Conservation (phyloP, 2,797 vertebrate species). For the Gorsachius magnificus region DNA sequence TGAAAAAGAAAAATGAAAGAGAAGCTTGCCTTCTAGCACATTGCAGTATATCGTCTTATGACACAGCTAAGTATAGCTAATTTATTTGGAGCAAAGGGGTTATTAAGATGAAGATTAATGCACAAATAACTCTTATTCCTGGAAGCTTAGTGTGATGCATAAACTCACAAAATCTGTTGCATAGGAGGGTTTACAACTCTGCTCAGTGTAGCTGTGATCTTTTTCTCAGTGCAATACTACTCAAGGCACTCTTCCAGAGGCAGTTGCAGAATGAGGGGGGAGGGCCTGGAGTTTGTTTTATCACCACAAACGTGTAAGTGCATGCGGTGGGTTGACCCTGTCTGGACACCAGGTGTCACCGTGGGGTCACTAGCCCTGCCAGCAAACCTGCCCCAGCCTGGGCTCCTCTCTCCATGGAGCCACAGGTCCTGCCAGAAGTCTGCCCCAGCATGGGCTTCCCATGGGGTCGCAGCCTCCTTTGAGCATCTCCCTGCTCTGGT, state of each 20-base stretch:
- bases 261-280: background rate
- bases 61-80: constrained; percentile 40
- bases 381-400: no score
- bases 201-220: background rate
- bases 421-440: no score
- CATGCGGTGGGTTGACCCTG: no score
- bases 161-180: constrained; percentile 30
- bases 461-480: no score
- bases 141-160: constrained; percentile 29
- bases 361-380: no score
- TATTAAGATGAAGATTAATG: constrained; percentile 47
- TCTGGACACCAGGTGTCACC: no score
- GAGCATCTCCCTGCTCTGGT: no score
- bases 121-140: constrained; percentile 52
- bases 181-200: background rate
- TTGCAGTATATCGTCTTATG: constrained; percentile 17
- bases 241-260: background rate
- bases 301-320: background rate
- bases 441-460: no score
- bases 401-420: no score
- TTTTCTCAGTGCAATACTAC: background rate
- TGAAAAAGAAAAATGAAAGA: background rate
- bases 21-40: background rate
- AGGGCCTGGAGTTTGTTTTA: background rate
- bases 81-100: constrained; percentile 45